Base-by-base conservation (phyloP, 2,888 invertebrate species). In the Lasioglossum villosulum region DNA sequence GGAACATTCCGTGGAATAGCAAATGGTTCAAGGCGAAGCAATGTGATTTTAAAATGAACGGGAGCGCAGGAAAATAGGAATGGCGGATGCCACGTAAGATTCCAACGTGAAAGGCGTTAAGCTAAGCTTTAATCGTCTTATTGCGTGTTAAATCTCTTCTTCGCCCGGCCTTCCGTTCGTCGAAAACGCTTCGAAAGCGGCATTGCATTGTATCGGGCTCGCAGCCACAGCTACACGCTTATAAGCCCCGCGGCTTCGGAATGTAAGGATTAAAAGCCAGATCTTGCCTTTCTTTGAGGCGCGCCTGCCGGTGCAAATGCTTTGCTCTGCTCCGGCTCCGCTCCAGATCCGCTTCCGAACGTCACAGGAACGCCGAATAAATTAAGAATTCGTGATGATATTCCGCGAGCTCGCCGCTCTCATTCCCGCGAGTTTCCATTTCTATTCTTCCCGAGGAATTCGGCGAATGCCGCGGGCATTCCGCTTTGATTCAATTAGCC, bases 91-190 rank as follows among this genome's bases (percentile, higher is more conserved):
- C 39, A 34, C 37, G 70, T 30, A 83, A 86, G 89, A 83, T 78
- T 86, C 82, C 74, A 83, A 68, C 76, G 76, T 74, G 66, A 77
- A 73, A 78, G 78, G 83, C 81, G 89, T 82, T 90, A 93, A 93
- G 93, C 93, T 90, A 91, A 92, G 92, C 90, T 86, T 89, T 94
- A 94, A 94, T 94, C 94, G 93, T 94, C 94, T 94, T 94, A 94
- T 93, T 92, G 91, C 91, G 90, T 92, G 93, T 94, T 94, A 92
- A 94, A 94, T 94, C 93, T 93, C 88, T 88, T 88, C 89, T 89
- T 80, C 63, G 75, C 84, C 56, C 37, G 70, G 75, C 73, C 83
- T 90, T 90, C 86, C 86, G 85, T 82, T 85, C 37, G 73, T 73
- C 48, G 76, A 83, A 80, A 78, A 75, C 83, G 76, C 48, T 77